Conservation (phyloP, 1,140 invertebrate species). For the Drosophila teissieri region DNA sequence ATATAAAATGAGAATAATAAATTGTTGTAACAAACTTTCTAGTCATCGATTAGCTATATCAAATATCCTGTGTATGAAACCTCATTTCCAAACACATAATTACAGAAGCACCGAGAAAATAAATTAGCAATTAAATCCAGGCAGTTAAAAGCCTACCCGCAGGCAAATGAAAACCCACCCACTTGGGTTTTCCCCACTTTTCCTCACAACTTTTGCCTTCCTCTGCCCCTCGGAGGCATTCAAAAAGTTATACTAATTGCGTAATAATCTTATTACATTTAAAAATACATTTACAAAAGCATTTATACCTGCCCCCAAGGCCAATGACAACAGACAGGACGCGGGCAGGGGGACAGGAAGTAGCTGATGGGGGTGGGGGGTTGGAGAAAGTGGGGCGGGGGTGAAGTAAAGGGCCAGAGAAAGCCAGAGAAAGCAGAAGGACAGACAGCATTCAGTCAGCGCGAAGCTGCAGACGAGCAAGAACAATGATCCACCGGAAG, state of each 20-base stretch:
- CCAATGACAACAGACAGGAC: conserved; percentile 39
- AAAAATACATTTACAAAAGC: conserved; percentile 82
- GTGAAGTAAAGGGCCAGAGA: not conserved
- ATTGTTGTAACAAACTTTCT: not conserved
- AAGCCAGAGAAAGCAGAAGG: conserved; percentile 13
- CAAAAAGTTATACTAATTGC: conserved; percentile 78
- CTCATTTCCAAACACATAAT: conserved; percentile 39
- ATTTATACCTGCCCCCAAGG: conserved; percentile 77
- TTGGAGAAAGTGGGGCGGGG: not conserved
- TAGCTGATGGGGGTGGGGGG: not conserved
- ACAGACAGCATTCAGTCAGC: conserved; percentile 45
- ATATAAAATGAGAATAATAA: not conserved
- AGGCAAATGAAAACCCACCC: conserved; percentile 22
- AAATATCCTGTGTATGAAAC: not conserved
- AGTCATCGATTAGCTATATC: not conserved
- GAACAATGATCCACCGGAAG: conserved; percentile 67
- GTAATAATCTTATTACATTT: conserved; percentile 83
- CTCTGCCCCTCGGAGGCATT: conserved; percentile 23
- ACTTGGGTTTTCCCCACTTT: conserved; percentile 18
- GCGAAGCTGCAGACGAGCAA: conserved; percentile 20
- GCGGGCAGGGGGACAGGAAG: not conserved
- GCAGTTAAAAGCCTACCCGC: conserved; percentile 70
- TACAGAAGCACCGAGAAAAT: conserved; percentile 53
- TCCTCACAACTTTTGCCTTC: conserved; percentile 12
- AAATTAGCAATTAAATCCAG: conserved; percentile 76